Conservation (phyloP, 2,797 vertebrate species). For the Diceros bicornis region DNA sequence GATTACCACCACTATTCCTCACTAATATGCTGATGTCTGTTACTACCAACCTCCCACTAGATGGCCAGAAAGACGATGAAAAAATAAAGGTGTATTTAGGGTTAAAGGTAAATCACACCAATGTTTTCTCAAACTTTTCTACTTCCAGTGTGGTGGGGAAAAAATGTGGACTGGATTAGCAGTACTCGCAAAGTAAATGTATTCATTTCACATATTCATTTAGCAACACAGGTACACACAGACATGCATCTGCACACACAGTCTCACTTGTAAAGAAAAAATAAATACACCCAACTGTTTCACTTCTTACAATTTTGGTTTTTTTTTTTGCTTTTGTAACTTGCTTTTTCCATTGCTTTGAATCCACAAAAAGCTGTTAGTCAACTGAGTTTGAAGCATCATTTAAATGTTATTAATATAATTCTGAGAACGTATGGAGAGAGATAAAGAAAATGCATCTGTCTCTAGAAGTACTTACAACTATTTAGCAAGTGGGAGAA, state of each 20-base stretch:
- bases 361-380: background rate
- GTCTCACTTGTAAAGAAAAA: slow-evolving; percentile 52
- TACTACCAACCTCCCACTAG: background rate
- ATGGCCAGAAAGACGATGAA: background rate
- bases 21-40: background rate
- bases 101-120: background rate
- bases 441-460: background rate
- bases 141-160: background rate
- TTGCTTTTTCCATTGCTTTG: background rate
- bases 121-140: background rate
- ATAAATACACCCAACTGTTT: slow-evolving; percentile 1
- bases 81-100: background rate
- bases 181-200: background rate
- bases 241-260: background rate
- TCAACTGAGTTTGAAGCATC: background rate
- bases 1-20: background rate
- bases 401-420: slow-evolving; percentile 44
- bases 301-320: background rate
- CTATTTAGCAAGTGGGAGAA: background rate
- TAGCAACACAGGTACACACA: background rate
- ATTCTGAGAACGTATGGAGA: background rate
- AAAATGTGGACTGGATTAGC: background rate
- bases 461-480: background rate
- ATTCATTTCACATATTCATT: background rate
- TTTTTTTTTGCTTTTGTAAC: background rate